Base-by-base conservation (phyloP, 2,797 vertebrate species). In the Setipinna tenuifilis region DNA sequence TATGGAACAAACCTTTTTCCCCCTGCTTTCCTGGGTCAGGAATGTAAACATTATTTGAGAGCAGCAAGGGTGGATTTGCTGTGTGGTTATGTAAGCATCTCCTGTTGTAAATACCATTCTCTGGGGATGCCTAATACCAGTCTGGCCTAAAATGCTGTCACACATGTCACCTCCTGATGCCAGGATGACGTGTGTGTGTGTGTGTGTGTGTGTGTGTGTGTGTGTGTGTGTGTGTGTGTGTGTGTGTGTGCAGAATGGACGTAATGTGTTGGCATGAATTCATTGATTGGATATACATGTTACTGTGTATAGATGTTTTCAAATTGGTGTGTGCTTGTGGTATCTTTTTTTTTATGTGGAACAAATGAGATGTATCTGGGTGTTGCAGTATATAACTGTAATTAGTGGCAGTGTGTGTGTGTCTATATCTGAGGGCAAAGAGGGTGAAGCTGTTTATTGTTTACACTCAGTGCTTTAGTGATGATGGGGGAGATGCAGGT, bases 401-500 rank as follows among this genome's bases (percentile, higher is more conserved):
- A 54, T 10, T 54, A 54, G 50, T 9, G 0, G 50, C 7, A 10
- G 10, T 54, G 14, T 54, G 9, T 54, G 50, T 54, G 7, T 54
- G 84, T 87, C 2, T 71, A n/a, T 14, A 25, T 14, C 62, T 68
- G 23, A 28, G 71, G 35, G 16, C 35, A 44, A 5, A 78, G 35
- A 78, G 6, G 35, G 71, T 7, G 16, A 21, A 41, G 17, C 2
- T 21, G 68, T 71, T 54, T 54, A 35, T 78, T 78, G 17, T 78
- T 44, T 44, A 41, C 10, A 10, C 41, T 41, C 50, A 54, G 50
- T 41, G 16, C 31, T 68, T 31, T 68, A 11, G 62, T 28, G 25
- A 28, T 17, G 35, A 44, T 78, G 81, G 83, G 62, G 19, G 86
- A 2, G 46, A 85, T 86, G 84, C 92, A 92, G 91, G 92, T 92